Conservation (phyloP, 2,113 vertebrate genomes). For the Eretmochelys imbricata region DNA sequence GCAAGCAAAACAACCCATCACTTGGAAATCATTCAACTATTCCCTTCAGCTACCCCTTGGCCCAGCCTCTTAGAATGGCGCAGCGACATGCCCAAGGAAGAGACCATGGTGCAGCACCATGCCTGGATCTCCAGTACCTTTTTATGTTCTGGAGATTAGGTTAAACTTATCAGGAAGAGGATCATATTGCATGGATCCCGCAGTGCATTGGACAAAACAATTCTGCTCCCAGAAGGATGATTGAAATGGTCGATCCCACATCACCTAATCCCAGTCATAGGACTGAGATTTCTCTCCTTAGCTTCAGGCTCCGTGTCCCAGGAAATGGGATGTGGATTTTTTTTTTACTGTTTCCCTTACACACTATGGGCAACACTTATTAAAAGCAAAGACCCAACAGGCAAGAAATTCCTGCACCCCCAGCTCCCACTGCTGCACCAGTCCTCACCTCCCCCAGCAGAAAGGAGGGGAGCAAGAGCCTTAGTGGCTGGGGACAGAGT, state of each 20-base stretch:
- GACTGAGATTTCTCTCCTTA: not conserved
- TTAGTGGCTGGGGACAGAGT: slow-evolving; percentile 49
- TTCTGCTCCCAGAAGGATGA: rapidly evolving
- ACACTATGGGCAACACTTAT: not conserved
- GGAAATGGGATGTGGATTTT: rapidly evolving
- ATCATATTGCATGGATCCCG: not conserved
- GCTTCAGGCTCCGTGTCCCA: rapidly evolving
- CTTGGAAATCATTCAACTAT: not conserved
- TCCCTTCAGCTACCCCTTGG: not conserved
- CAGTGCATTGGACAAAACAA: not conserved
- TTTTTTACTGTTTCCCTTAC: not conserved
- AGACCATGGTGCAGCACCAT: not conserved
- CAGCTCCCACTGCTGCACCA: slow-evolving; percentile 43
- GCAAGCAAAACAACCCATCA: not conserved
- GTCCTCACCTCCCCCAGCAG: slow-evolving; percentile 22
- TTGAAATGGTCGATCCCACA: rapidly evolving
- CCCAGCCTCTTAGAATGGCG: not conserved
- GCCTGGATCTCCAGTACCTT: not conserved
- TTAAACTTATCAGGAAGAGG: no score
- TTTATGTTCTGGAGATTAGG: no score
- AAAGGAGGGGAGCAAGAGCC: slow-evolving; percentile 43
- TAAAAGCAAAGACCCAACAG: not conserved
- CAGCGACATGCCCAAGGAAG: not conserved
- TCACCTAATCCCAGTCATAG: rapidly evolving
- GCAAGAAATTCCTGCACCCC: not conserved